These are phyloP conservation scores for Leucophenga varia DNA, from an alignment of 1,140 invertebrate species.

Conservation along the genomic window DNA sequence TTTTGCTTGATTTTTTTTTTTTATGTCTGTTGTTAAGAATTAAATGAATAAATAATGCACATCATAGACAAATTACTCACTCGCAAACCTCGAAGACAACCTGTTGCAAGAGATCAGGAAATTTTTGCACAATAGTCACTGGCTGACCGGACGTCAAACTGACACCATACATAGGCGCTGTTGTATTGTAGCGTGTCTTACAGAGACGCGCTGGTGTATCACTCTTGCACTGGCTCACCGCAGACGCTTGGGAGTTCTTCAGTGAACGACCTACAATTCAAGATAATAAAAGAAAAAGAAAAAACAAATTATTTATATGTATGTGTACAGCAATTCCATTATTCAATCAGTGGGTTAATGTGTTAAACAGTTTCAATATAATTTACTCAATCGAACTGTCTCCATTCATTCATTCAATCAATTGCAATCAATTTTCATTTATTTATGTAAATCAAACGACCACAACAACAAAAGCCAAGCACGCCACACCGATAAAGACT, in stretches of 20 bases:
- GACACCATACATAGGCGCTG: slow-evolving; percentile 89
- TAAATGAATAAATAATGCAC: too few relatives aligned
- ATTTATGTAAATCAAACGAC: slow-evolving; percentile 8
- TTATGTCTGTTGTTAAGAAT: too few relatives aligned
- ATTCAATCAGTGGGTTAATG: too few relatives aligned
- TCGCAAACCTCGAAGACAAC: slow-evolving; percentile 89
- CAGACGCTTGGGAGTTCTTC: slow-evolving; percentile 37
- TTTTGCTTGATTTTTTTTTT: too few relatives aligned
- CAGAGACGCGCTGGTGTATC: slow-evolving; percentile 74
- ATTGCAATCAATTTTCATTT: slow-evolving; percentile 19
- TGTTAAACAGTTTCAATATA: neutral
- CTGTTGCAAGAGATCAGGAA: slow-evolving; percentile 90
- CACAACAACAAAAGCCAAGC: slow-evolving; percentile 13
- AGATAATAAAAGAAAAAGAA: slow-evolving; percentile 8
- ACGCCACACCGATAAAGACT: slow-evolving; percentile 5
- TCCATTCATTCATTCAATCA: slow-evolving; percentile 14
- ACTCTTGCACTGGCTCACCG: slow-evolving; percentile 58
- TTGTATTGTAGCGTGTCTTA: slow-evolving; percentile 86
- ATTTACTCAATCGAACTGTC: too few relatives aligned
- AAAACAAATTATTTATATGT: slow-evolving; percentile 1
- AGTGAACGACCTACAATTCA: slow-evolving; percentile 41
- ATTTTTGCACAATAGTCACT: slow-evolving; percentile 92
- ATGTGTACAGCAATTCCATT: too few relatives aligned
- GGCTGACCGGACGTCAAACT: slow-evolving; percentile 88
- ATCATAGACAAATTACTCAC: slow-evolving; percentile 58